Evolutionary conservation across 2,113 vertebrate genomes (phyloP), one percentile per base, ranked within the genome.

Genomic region (Pipra filicauda): DNA sequence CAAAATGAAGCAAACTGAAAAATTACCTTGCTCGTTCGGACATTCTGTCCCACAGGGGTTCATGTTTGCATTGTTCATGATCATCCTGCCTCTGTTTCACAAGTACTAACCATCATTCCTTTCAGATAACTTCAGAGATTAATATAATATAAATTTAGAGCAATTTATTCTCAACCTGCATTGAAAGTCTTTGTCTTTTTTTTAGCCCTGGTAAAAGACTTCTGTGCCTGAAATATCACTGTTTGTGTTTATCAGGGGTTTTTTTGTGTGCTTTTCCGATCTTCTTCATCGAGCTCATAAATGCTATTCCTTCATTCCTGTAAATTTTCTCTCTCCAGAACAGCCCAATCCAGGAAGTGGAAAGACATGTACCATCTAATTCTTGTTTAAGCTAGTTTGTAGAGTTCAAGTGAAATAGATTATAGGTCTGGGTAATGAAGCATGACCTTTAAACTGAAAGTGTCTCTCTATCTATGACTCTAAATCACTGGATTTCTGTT

Each of bases 191-290:
- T 43, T 51, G 33, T 44, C 16, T 52, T 75, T 75, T 75, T 71
- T 51, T 12, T 12, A 77, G 30, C 48, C 15, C 26, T 37, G 15
- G 9, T 17, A 52, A 44, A 89, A 9, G 41, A 39, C 5, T 20
- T 49, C 13, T 30, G 43, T 67, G 48, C 30, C 54, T 82, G 75
- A 52, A 81, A 61, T 66, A 3, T 55, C 54, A 58, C 27, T 1
- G 0, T 46, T 26, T 39, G 23, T 1, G 5, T 66, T 72, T 67
- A 33, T 23, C 6, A 23, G 10, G 7, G 26, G 0, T 0, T 37
- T 65, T 59, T 67, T 84, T 10, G 23, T 30, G 21, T 15, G 6
- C 8, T 72, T 84, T 79, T 85, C 23, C n/a, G 16, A 30, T 79
- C 55, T 35, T 58, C 8, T 57, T 24, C 17, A 31, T 64, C 6